Evolutionary conservation across 2,888 invertebrate genomes (phyloP).

Genomic region (Xestia ashworthii): DNA sequence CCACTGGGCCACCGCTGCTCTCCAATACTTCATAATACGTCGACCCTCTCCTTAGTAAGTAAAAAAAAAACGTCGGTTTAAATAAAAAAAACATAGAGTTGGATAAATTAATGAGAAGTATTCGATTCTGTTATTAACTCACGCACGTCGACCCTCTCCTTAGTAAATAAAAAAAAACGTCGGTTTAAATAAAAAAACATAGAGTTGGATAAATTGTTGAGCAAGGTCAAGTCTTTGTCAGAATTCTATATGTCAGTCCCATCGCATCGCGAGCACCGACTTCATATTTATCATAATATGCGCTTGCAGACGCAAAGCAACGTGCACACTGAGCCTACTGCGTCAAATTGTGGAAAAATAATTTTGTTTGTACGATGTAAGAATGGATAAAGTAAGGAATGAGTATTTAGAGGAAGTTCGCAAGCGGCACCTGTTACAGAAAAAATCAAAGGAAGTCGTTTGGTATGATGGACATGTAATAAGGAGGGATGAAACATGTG

Average conservation of each 20-base stretch:
- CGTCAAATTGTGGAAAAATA: not conserved
- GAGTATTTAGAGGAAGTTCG: no score
- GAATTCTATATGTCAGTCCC: not conserved
- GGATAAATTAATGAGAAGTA: no score
- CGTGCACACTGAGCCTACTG: slow-evolving; percentile 6
- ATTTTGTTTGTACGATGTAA: not conserved
- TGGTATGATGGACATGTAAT: no score
- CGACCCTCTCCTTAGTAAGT: no score
- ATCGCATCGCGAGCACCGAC: not conserved
- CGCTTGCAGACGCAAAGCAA: not conserved
- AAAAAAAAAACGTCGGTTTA: no score
- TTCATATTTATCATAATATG: slow-evolving; percentile 20
- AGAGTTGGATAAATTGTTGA: not conserved
- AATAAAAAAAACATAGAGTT: no score
- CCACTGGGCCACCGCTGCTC: no score
- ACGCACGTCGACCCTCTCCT: not conserved
- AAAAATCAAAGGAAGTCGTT: no score
- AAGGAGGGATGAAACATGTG: no score
- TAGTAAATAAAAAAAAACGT: not conserved
- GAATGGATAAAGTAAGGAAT: no score
- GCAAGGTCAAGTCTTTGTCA: not conserved
- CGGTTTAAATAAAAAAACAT: not conserved
- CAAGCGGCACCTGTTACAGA: no score
- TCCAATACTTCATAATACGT: no score
- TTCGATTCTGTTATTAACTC: not conserved